These are phyloP conservation scores for Columbina picui DNA, from an alignment of 2,113 vertebrate genomes.

Conservation along the genomic window DNA sequence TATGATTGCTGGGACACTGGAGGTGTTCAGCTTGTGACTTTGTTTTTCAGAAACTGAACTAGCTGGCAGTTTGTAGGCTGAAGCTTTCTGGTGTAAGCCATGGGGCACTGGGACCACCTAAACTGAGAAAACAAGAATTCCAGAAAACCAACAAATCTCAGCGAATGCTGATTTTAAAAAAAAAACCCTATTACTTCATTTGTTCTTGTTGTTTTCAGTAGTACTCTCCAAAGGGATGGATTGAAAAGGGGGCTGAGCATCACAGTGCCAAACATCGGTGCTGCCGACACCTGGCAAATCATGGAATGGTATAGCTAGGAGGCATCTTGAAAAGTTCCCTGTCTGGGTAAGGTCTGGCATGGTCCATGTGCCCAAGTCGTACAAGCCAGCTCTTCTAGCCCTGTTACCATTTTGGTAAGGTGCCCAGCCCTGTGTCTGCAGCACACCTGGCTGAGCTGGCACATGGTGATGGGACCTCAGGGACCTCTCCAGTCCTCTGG, in stretches of 20 bases:
- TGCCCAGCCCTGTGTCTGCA: background rate
- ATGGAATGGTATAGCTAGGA: background rate
- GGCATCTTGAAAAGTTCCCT: background rate
- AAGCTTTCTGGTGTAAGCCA: background rate
- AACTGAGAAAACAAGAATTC: background rate
- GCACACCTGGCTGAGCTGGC: background rate
- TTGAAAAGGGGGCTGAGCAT: background rate
- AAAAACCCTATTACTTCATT: background rate
- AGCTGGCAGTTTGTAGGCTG: background rate
- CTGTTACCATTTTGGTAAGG: background rate
- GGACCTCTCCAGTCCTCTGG: background rate
- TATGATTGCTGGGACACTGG: background rate
- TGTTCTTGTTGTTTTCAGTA: background rate
- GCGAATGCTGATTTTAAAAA: background rate
- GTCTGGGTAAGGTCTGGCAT: background rate
- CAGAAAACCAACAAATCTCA: background rate
- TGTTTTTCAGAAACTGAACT: background rate
- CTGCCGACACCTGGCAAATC: background rate
- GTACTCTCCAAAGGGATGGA: background rate
- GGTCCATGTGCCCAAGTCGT: fast-evolving
- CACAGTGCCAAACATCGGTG: background rate
- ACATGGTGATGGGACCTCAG: background rate
- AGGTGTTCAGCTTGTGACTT: background rate
- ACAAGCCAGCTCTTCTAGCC: background rate
- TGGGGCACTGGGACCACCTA: background rate